Base-by-base conservation (phyloP, 2,797 vertebrate genomes). In the Ibycter americanus region DNA sequence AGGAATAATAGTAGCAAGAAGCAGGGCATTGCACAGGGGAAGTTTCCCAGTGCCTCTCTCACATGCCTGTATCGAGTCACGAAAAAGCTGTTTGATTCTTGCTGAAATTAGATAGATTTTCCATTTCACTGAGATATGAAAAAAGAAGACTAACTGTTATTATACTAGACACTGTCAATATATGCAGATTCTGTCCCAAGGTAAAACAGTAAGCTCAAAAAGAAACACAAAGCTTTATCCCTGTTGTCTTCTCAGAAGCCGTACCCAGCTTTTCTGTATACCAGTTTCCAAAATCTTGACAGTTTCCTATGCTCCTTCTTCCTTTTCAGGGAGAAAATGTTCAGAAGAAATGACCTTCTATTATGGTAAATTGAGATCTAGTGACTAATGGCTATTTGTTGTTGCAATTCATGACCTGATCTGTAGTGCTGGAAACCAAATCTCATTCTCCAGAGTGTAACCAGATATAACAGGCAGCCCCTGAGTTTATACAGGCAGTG, bases 341-440 rank as follows among this genome's bases (percentile, higher is more conserved):
- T 96, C 96, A 47, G 42, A 88, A 97, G 78, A 95, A 97, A 94
- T 97, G 70, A 96, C 93, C 91, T 97, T 96, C 61, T 97, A 46
- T 95, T 96, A 77, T 72, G 62, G 93, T 90, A 97, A 97, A 97
- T 86, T 97, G 95, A 97, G 94, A 97, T 96, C 93, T 96, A 97
- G 96, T 90, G 94, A 96, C 96, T 97, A 98, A 98, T 97, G 90
- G 95, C 96, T 98, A 98, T 98, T 97, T 96, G 94, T 97, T 98
- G 96, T 96, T 98, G 93, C 94, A 97, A 96, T 98, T 98, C 89
- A 96, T 98, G 96, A 97, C 95, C 95, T 95, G 96, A 92, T 98
- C 95, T 96, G 82, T 90, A 95, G 83, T 95, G 51, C 94, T 98
- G 82, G 96, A 98, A 98, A 97, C 95, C 95, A 97, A 96, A 97